Base-by-base conservation (phyloP, 2,113 vertebrate species). In the Austrofundulus limnaeus region DNA sequence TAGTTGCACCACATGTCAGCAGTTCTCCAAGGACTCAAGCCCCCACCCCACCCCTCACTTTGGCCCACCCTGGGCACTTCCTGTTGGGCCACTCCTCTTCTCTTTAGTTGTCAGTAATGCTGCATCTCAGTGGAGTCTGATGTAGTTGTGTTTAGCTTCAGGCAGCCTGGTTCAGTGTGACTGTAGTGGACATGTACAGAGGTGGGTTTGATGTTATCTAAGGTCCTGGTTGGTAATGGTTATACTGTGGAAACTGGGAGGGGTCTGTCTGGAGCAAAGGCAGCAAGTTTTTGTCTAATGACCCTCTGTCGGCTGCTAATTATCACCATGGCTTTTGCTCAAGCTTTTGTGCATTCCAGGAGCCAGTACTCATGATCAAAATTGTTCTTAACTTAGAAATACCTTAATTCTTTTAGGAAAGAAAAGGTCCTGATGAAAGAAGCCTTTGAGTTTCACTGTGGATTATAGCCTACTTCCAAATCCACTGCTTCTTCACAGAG, bases 331-430 rank as follows among this genome's bases (percentile, higher is more conserved):
- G 89, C 84, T 81, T 80, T 43, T 42, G 49, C 65, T 72, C 68
- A 73, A 78, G 54, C 55, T 73, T 82, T 70, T 77, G 77, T 85
- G 73, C 43, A 28, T 75, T 87, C 72, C 79, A 78, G 77, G 63
- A 88, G 79, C 72, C 56, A 65, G 69, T 61, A 71, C 72, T 72
- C 70, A 53, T 84, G 85, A 87, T 89, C 87, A 90, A 90, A 91
- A 87, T 80, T 72, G 54, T 81, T 71, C 74, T 81, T 76, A 82
- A 78, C 79, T 65, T 62, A 67, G 78, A 63, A 61, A 80, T 84
- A 78, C 65, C 63, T 78, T 80, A 82, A 87, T 86, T 79, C 71
- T 25, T 34, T 34, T 10, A 34, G 31, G 42, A 48, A 52, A 74
- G 84, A 80, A 83, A 85, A 90, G 20, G 42, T 47, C 45, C 61